A percentile compares a stretch with the other conserved stretches of the same genome.
These are phyloP conservation scores for Apodemus speciosus DNA, from an alignment of 2,113 vertebrate species.

Conservation along the genomic window DNA sequence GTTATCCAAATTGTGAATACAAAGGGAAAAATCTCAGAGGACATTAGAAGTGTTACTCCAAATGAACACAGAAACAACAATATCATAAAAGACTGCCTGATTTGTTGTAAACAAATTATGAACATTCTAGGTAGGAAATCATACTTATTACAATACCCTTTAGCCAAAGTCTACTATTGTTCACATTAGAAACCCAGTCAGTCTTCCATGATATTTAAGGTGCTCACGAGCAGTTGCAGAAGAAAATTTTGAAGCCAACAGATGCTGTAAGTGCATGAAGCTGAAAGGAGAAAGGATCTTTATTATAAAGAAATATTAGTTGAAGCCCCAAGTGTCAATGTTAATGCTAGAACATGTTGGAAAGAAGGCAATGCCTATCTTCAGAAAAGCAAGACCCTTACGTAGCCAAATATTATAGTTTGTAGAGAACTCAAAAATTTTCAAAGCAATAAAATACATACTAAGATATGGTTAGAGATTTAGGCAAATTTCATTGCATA, in stretches of 20 bases:
- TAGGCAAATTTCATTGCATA: not conserved
- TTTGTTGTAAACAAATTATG: not conserved
- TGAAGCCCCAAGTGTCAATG: fast-evolving
- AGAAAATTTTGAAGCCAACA: not conserved
- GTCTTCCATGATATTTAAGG: not conserved
- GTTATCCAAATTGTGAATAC: not conserved
- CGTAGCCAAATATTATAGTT: not conserved
- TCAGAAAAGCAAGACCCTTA: not conserved
- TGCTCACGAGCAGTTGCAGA: not conserved
- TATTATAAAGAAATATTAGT: not conserved
- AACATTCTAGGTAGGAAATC: too few species aligned
- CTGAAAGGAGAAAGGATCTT: not conserved
- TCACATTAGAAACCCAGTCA: fast-evolving
- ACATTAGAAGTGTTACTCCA: not conserved
- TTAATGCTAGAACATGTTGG: not conserved
- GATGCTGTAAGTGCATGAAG: not conserved
- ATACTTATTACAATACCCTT: not conserved
- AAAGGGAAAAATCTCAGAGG: not conserved
- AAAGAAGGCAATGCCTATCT: not conserved
- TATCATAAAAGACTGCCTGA: not conserved
- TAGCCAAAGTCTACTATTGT: not conserved
- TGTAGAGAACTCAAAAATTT: not conserved
- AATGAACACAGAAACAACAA: not conserved
- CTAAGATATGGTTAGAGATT: not conserved
- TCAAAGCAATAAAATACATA: not conserved